Conservation (phyloP, 2,888 invertebrate species). For the Hirtodrosophila duncani region DNA sequence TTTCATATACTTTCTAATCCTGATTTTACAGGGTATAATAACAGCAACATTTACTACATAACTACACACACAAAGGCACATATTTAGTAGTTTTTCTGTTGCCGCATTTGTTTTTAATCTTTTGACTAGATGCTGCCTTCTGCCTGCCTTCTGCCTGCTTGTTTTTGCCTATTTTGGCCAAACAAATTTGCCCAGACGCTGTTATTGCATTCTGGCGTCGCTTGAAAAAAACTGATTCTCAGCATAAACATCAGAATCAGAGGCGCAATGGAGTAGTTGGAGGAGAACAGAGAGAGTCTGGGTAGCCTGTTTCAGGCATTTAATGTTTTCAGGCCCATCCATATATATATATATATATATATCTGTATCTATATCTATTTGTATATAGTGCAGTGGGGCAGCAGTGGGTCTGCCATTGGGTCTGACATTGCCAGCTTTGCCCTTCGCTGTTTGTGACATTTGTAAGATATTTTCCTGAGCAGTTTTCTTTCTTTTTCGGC, state of each 20-base stretch:
- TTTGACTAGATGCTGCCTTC: slow-evolving; percentile 55
- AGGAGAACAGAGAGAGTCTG: too few species aligned
- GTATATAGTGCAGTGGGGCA: slow-evolving; percentile 42
- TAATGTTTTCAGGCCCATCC: slow-evolving; percentile 27
- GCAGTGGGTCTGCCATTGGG: slow-evolving; percentile 30
- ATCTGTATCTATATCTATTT: slow-evolving; percentile 16
- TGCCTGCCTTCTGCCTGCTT: too few species aligned
- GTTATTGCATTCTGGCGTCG: slow-evolving; percentile 68
- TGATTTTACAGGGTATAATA: too few species aligned
- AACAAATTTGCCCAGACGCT: slow-evolving; percentile 48
- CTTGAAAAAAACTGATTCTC: too few species aligned
- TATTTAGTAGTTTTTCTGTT: slow-evolving; percentile 23
- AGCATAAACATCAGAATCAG: too few species aligned
- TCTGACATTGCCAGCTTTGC: slow-evolving; percentile 33
- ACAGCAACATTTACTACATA: too few species aligned
- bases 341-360: neutral
- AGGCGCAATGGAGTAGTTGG: too few species aligned
- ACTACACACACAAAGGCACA: too few species aligned
- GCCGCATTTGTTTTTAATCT: slow-evolving; percentile 64
- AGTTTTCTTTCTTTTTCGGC: slow-evolving; percentile 9
- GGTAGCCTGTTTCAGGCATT: slow-evolving; percentile 28
- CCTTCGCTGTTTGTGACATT: slow-evolving; percentile 59
- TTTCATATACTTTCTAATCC: too few species aligned
- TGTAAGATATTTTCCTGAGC: slow-evolving; percentile 29
- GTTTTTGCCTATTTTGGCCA: slow-evolving; percentile 42